Conservation (phyloP, 2,888 invertebrate genomes). For the Drosophila borborema region DNA sequence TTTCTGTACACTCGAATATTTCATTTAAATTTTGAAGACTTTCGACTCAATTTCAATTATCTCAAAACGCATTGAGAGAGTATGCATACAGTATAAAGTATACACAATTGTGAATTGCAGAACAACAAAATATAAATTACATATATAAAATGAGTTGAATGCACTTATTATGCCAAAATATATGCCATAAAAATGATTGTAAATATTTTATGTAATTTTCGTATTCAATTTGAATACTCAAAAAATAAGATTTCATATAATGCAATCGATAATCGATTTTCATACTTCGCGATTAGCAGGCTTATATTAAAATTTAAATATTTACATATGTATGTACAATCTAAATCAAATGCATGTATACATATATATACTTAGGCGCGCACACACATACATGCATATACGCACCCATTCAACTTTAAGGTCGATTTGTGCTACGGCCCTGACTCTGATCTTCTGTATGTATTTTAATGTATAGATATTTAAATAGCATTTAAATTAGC, state of each 20-base stretch:
- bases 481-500: slow-evolving; percentile 58
- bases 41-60: slow-evolving; percentile 14
- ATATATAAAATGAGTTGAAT: slow-evolving; percentile 36
- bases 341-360: neutral
- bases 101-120: neutral
- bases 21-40: neutral
- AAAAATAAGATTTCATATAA: neutral
- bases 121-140: slow-evolving; percentile 11
- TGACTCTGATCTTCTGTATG: slow-evolving; percentile 82
- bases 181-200: neutral
- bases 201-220: neutral
- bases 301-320: slow-evolving; percentile 2
- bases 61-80: neutral
- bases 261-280: neutral
- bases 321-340: slow-evolving; percentile 7
- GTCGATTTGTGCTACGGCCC: slow-evolving; percentile 70
- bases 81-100: neutral
- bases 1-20: slow-evolving; percentile 6
- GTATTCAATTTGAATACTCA: neutral
- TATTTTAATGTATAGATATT: slow-evolving; percentile 54
- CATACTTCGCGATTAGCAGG: neutral
- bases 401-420: slow-evolving; percentile 56
- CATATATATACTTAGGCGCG: too few species aligned
- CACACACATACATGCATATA: slow-evolving; percentile 4
- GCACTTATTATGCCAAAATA: slow-evolving; percentile 17